Base-by-base conservation (phyloP, 2,113 vertebrate species). In the Vireo altiloquus region DNA sequence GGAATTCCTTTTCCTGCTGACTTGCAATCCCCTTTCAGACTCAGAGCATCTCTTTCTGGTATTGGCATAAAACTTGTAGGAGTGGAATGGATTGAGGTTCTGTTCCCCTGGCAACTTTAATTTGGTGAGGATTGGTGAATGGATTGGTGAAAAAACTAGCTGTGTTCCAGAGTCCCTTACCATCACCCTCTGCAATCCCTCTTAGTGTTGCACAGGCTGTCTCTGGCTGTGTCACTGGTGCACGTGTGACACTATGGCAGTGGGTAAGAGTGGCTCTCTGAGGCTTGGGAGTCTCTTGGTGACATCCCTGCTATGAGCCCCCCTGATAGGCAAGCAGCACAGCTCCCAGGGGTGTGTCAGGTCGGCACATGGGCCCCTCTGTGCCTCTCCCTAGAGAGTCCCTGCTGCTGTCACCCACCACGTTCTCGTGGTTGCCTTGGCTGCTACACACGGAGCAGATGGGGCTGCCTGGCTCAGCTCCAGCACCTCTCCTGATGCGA, bases 371-470 rank as follows among this genome's bases (percentile, higher is more conserved):
- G 28, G 13, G 14, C 3, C 2, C 30, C 60, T 53, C 12, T 9
- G 25, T 28, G 7, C 25, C 53, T 65, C n/a, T 74, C 40, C 60
- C 60, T 14, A 2, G 13, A 33, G 28, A 31, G 21, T 19, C 7
- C 24, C 37, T 30, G 21, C 69, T 60, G 53, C 61, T 91, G 19
- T 40, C 66, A 14, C 52, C 54, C 30, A 0, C 47, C 53, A 9
- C 1, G 1, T 31, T 70, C 72, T 27, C 4, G 4, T 42, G 35
- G 46, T 15, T 66, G 46, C 0, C 0, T 52, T 72, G 59, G 21
- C 31, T 79, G 22, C 53, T 14, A 15, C 39, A 46, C 53, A n/a
- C 3, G 7, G 60, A 79, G 60, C 53, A 74, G 40, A 19, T 47
- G 22, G 53, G n/a, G 18, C 40, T 86, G 35, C 75, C n/a, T 35